A percentile compares a stretch with the other conserved stretches of the same genome.
These are phyloP conservation scores for Chloropsis cyanopogon DNA, from an alignment of 2,113 vertebrate species.

Conservation along the genomic window DNA sequence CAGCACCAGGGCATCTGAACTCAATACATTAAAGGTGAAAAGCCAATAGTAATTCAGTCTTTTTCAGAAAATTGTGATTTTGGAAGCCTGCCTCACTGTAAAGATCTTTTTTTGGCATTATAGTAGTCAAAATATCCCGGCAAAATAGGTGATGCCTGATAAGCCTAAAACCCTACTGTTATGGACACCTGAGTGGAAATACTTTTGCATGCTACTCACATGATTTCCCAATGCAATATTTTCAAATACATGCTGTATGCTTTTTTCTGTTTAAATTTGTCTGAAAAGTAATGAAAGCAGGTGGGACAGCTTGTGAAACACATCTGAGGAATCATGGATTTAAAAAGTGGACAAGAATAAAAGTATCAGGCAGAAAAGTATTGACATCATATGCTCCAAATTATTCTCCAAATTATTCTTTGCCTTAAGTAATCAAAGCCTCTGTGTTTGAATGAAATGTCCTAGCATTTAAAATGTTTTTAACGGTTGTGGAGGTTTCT, in stretches of 20 bases:
- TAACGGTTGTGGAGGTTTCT: background rate
- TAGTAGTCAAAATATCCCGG: background rate
- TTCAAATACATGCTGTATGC: background rate
- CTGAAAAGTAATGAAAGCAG: background rate
- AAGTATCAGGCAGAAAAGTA: background rate
- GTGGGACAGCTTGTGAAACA: background rate
- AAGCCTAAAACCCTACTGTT: background rate
- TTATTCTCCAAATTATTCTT: background rate
- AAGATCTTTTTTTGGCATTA: background rate
- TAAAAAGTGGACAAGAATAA: background rate
- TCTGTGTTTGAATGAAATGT: background rate
- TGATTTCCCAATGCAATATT: background rate
- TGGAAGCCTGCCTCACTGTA: background rate
- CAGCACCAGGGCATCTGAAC: rapidly evolving
- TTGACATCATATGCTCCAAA: background rate
- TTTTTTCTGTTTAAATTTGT: background rate
- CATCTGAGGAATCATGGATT: background rate
- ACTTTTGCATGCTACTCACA: background rate
- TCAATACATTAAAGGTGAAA: background rate
- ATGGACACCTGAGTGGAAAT: background rate
- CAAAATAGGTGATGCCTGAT: background rate
- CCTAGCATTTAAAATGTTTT: background rate
- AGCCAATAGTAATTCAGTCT: background rate
- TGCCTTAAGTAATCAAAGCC: background rate
- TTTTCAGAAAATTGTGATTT: background rate